These are phyloP conservation scores for Pardalotus punctatus DNA, from an alignment of 2,113 vertebrate species.

Conservation along the genomic window DNA sequence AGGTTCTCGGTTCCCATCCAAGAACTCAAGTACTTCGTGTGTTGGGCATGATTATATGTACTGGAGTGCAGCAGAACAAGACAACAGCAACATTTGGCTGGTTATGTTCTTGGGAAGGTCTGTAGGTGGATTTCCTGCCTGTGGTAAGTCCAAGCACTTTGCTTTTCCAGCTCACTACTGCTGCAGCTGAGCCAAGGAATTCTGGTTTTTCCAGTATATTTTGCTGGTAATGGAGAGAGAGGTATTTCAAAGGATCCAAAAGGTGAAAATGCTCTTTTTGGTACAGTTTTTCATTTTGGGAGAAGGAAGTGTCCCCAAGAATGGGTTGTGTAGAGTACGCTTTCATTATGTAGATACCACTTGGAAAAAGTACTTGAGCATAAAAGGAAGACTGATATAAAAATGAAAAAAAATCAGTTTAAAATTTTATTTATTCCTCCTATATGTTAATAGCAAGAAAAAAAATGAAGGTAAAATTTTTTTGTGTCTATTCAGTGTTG, in stretches of 20 bases:
- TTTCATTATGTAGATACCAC: conserved; percentile 3
- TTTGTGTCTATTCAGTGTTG: conserved; percentile 12
- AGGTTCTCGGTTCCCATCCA: not conserved
- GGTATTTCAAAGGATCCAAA: not conserved
- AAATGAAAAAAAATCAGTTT: not conserved
- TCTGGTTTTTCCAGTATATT: not conserved
- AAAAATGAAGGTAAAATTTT: not conserved
- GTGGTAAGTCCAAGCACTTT: not conserved
- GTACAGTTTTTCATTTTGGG: not conserved
- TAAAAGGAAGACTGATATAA: not conserved
- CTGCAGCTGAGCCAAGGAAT: not conserved
- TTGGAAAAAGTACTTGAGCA: not conserved
- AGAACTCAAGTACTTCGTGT: not conserved
- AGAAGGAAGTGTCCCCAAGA: not conserved
- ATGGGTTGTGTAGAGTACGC: not conserved
- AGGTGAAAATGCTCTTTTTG: not conserved
- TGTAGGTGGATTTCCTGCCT: conserved; percentile 10
- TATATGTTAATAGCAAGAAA: not conserved
- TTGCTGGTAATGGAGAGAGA: conserved; percentile 17
- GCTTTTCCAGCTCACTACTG: not conserved
- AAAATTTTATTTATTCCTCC: conserved; percentile 24
- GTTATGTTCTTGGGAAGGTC: not conserved
- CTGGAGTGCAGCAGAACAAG: not conserved
- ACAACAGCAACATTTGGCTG: not conserved
- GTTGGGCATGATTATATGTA: not conserved